phyloP scores from a whole-genome alignment of 2,113 vertebrate genomes.

The Morone saxatilis region DNA sequence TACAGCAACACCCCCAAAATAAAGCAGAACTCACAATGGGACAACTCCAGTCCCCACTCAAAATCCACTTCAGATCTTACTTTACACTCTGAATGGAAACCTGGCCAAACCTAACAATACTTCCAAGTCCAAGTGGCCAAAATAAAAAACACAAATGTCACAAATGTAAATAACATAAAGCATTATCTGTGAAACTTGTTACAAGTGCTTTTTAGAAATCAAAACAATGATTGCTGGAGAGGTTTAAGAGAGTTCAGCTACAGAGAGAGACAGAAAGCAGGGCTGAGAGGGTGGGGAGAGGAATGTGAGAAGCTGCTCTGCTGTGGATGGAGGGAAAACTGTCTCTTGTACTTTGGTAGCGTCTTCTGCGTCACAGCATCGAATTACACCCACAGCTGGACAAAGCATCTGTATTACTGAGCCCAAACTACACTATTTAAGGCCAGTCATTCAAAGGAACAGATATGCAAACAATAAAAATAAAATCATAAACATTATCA shows the following conservation, averaged over 20 bases:
- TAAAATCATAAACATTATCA: not conserved
- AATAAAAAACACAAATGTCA: constrained; percentile 16
- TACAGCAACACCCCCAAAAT: not conserved
- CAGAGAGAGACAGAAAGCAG: constrained; percentile 47
- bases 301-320: constrained; percentile 62
- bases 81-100: constrained; percentile 28
- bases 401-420: constrained; percentile 59
- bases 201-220: constrained; percentile 5
- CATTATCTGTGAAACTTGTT: constrained; percentile 25
- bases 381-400: constrained; percentile 76
- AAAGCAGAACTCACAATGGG: not conserved
- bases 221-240: constrained; percentile 14
- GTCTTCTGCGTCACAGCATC: constrained; percentile 56
- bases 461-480: not conserved
- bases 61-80: constrained; percentile 59
- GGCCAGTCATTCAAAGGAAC: constrained; percentile 28
- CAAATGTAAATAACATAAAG: constrained; percentile 64
- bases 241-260: not conserved
- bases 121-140: constrained; percentile 33
- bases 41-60: constrained; percentile 46
- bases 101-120: constrained; percentile 47
- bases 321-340: constrained; percentile 40
- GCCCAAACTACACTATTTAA: constrained; percentile 16
- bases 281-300: constrained; percentile 51
- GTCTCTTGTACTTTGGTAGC: constrained; percentile 38